Percentiles rank a stretch among this genome's conserved stretches.
Conservation (phyloP, 2,888 invertebrate species). For the Amphipoea oculea region DNA sequence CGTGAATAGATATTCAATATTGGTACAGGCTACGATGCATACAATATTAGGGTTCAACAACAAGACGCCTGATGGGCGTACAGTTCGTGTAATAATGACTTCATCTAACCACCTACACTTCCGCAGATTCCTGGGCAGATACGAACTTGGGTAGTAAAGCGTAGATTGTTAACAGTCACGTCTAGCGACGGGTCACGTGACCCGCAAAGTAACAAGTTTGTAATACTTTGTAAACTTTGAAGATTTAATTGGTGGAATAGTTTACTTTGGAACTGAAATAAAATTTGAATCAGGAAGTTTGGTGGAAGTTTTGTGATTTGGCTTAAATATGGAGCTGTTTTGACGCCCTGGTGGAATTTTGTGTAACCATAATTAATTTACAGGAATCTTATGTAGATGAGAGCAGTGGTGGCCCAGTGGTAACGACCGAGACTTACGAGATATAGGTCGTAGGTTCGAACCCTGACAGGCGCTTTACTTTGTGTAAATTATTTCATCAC, state of each 20-base stretch:
- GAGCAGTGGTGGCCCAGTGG: too few relatives aligned
- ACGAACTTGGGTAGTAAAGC: slow-evolving; percentile 54
- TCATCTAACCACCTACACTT: slow-evolving; percentile 44
- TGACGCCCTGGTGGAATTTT: background rate
- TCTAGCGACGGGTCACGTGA: slow-evolving; percentile 48
- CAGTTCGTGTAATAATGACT: slow-evolving; percentile 62
- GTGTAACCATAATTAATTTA: background rate
- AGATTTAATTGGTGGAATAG: slow-evolving; percentile 51
- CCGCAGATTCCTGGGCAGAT: slow-evolving; percentile 55
- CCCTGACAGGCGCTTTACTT: too few relatives aligned
- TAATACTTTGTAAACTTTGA: slow-evolving; percentile 53
- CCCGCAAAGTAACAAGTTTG: slow-evolving; percentile 59
- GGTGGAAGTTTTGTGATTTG: slow-evolving; percentile 6
- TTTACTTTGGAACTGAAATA: slow-evolving; percentile 46
- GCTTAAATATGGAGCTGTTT: background rate
- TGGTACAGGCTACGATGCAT: slow-evolving; percentile 63
- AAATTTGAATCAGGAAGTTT: slow-evolving; percentile 39
- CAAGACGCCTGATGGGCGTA: slow-evolving; percentile 54
- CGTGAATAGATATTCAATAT: slow-evolving; percentile 70
- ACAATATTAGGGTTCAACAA: slow-evolving; percentile 55
- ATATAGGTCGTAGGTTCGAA: too few relatives aligned
- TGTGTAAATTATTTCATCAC: too few relatives aligned
- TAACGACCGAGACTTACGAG: too few relatives aligned
- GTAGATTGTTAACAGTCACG: slow-evolving; percentile 55
- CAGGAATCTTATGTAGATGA: too few relatives aligned